Evolutionary conservation across 37 sponge, comb jelly and placozoan species (phyloP), one percentile per base, ranked within the genome.

Genomic region (Amphimedon queenslandica): DNA sequence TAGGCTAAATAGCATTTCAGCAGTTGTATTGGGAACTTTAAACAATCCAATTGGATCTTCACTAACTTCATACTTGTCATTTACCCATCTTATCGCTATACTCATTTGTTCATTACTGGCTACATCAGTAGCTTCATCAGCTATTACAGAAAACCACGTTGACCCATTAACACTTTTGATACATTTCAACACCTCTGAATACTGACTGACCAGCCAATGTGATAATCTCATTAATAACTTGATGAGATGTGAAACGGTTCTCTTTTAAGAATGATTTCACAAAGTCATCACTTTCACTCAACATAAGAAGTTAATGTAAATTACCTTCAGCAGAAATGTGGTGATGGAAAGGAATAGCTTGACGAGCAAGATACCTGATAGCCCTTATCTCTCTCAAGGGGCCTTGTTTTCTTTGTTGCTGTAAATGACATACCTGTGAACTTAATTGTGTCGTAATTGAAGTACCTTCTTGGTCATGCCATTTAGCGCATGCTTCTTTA

Each of bases 91-190:
- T 53, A 85, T 78, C 25, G 84, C 67, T 28, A 83, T 0, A 42
- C 69, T 76, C 30, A 82, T 29, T 55, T 82, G 83, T 35, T 75
- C 83, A 76, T 43, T 77, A 30, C 77, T 37, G 64, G 38, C 53
- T 37, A 84, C 73, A 84, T 77, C 84, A 34, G 84, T 83, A 32
- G 84, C n/a, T n/a, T 81, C 82, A 74, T 82, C 82, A 20, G 74
- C 82, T 60, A 81, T 81, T 25, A 82, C 60, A n/a, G 73, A 55
- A 56, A 56, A 79, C 85, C 80, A 84, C 31, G 67, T 47, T 20
- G 68, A 80, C 11, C 73, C 78, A 66, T 57, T 84, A 65, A 57
- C 75, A 38, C 57, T 36, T 6, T 39, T 74, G 41, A 76, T 74
- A 60, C 27, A n/a, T n/a, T n/a, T n/a, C n/a, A n/a, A 86, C n/a